These are phyloP conservation scores for Sebastes vulpes DNA, from an alignment of 2,797 vertebrate species.

Conservation along the genomic window DNA sequence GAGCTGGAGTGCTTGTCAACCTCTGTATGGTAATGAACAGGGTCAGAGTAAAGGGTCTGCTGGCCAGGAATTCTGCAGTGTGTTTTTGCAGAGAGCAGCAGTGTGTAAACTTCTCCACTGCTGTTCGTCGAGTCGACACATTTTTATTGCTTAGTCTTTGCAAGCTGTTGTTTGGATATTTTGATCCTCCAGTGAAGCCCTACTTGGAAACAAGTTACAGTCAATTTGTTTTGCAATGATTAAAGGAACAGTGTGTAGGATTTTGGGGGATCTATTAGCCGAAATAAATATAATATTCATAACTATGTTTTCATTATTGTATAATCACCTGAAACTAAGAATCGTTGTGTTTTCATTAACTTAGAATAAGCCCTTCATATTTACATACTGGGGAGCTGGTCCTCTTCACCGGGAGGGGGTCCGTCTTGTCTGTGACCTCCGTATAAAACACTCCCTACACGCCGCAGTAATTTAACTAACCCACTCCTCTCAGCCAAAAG, in stretches of 20 bases:
- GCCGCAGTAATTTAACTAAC: constrained; percentile 58
- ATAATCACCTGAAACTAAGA: too few species aligned
- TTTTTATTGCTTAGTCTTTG: constrained; percentile 26
- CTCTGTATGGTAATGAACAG: constrained; percentile 63
- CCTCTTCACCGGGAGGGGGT: constrained; percentile 17
- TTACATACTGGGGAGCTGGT: too few species aligned
- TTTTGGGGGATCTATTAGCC: too few species aligned
- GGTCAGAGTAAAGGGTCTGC: constrained; percentile 52
- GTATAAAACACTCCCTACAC: constrained; percentile 62
- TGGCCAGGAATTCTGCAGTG: constrained; percentile 58
- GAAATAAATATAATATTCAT: too few species aligned
- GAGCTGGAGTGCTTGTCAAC: constrained; percentile 52
- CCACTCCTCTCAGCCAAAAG: constrained; percentile 33
- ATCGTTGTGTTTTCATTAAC: too few species aligned
- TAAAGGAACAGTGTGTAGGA: not conserved
- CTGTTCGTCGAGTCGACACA: not conserved
- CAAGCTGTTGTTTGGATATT: constrained; percentile 33
- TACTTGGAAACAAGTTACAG: not conserved
- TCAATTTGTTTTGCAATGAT: not conserved
- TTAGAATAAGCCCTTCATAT: too few species aligned
- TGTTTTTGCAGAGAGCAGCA: constrained; percentile 57
- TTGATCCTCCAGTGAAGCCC: not conserved
- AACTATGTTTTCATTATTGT: too few species aligned
- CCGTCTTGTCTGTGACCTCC: constrained; percentile 61
- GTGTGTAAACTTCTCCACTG: constrained; percentile 33